Conservation (phyloP, 2,888 invertebrate species). For the Aspidiotus destructor region DNA sequence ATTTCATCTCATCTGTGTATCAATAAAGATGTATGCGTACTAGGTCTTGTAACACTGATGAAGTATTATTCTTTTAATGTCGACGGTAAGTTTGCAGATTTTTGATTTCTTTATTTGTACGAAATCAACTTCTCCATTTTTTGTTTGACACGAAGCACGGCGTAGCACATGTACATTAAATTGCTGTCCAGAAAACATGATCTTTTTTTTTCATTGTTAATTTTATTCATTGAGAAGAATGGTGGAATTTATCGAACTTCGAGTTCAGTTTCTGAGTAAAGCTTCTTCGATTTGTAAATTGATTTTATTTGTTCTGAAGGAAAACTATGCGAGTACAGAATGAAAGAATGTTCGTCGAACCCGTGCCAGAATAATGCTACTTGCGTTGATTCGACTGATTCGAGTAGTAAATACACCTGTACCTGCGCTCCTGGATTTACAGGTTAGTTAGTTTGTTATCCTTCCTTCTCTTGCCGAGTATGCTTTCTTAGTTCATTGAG, state of each 20-base stretch:
- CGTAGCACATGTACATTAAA: background rate
- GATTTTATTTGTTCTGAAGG: constrained; percentile 46
- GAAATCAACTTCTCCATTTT: background rate
- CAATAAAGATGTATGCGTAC: constrained; percentile 27
- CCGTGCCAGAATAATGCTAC: constrained; percentile 58
- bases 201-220: no score
- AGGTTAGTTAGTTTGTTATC: constrained; percentile 43
- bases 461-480: no score
- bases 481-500: constrained; percentile 10
- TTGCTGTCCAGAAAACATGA: background rate
- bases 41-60: constrained; percentile 11
- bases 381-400: constrained; percentile 44
- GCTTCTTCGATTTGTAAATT: background rate
- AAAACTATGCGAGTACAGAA: constrained; percentile 56
- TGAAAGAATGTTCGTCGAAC: constrained; percentile 68
- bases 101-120: background rate
- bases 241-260: background rate
- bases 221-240: no score
- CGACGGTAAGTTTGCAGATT: constrained; percentile 4
- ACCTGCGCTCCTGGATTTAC: constrained; percentile 51
- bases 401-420: constrained; percentile 48
- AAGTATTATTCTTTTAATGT: constrained; percentile 5
- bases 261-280: background rate
- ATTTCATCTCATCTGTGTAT: constrained; percentile 28
- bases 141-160: background rate